phyloP scores from a whole-genome alignment of 1,140 invertebrate genomes.

The Trachymyrmex cornetzi region DNA sequence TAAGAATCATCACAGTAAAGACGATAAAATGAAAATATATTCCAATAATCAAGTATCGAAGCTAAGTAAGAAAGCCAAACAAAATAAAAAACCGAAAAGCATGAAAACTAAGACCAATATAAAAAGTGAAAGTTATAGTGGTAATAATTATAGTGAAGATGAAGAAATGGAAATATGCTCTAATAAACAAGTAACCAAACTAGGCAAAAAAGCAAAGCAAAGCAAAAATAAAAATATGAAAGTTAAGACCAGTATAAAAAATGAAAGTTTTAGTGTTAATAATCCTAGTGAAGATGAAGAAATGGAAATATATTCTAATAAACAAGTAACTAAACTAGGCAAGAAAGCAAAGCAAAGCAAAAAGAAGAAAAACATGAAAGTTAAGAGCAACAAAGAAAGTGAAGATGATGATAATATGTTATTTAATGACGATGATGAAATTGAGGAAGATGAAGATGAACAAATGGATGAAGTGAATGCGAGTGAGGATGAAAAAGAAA shows the following conservation, averaged over 20 bases:
- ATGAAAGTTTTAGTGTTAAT: not conserved
- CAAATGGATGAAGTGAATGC: slow-evolving; percentile 52
- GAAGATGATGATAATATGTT: not conserved
- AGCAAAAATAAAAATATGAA: slow-evolving; percentile 9
- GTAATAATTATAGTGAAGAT: not conserved
- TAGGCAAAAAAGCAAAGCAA: not conserved
- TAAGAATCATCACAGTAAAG: not conserved
- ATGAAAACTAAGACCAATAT: slow-evolving; percentile 3
- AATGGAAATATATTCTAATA: not conserved
- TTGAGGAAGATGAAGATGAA: slow-evolving; percentile 75
- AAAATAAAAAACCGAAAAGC: not conserved
- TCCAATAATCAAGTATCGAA: not conserved
- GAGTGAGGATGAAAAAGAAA: slow-evolving; percentile 80
- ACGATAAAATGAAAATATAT: not conserved
- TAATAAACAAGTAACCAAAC: not conserved
- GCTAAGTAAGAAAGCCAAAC: not conserved
- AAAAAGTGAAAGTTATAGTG: not conserved
- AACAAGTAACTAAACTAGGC: not conserved
- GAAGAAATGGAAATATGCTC: not conserved
- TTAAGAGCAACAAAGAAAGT: not conserved
- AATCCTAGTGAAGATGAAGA: not conserved
- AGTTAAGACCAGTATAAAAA: not conserved
- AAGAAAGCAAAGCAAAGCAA: slow-evolving; percentile 9
- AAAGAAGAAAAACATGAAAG: slow-evolving; percentile 18
- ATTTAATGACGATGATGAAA: slow-evolving; percentile 14